These are phyloP conservation scores for Sebastes nivosus DNA, from an alignment of 2,797 vertebrate genomes.

Conservation along the genomic window DNA sequence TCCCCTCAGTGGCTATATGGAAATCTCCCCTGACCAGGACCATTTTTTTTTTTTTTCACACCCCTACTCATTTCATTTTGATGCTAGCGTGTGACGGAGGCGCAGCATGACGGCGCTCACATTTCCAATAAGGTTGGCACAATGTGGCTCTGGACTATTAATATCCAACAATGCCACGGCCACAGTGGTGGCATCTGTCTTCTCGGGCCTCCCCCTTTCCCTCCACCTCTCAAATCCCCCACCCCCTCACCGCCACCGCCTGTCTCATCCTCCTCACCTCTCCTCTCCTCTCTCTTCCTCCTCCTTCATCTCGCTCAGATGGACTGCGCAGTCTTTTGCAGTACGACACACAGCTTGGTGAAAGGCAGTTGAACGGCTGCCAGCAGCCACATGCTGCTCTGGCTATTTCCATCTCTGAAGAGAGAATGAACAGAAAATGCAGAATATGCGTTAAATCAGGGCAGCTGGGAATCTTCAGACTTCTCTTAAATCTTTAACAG, in stretches of 20 bases:
- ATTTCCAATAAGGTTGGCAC: conserved; percentile 78
- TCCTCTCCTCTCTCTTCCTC: conserved; percentile 37
- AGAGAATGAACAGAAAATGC: conserved; percentile 48
- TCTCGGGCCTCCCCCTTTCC: conserved; percentile 44
- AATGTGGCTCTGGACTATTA: conserved; percentile 79
- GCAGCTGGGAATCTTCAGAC: conserved; percentile 16
- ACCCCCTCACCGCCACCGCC: neutral
- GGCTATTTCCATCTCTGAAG: conserved; percentile 55
- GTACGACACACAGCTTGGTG: conserved; percentile 70
- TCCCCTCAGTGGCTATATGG: conserved; percentile 12
- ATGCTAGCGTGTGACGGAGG: conserved; percentile 74
- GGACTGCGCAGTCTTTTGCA: conserved; percentile 46
- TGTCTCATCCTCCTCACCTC: conserved; percentile 41
- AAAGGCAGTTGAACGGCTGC: conserved; percentile 72
- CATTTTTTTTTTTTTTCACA: conserved; percentile 58
- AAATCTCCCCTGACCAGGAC: conserved; percentile 41
- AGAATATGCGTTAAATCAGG: conserved; percentile 36
- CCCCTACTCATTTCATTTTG: conserved; percentile 74
- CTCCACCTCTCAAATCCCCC: neutral
- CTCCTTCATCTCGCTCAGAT: conserved; percentile 61
- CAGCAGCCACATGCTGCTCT: conserved; percentile 68
- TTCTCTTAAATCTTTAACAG: neutral
- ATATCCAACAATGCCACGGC: conserved; percentile 77
- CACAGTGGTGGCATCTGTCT: conserved; percentile 83
- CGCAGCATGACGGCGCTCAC: conserved; percentile 58